Evolutionary conservation across 2,888 invertebrate species (phyloP).

Genomic region (Chrysodeixis includens): DNA sequence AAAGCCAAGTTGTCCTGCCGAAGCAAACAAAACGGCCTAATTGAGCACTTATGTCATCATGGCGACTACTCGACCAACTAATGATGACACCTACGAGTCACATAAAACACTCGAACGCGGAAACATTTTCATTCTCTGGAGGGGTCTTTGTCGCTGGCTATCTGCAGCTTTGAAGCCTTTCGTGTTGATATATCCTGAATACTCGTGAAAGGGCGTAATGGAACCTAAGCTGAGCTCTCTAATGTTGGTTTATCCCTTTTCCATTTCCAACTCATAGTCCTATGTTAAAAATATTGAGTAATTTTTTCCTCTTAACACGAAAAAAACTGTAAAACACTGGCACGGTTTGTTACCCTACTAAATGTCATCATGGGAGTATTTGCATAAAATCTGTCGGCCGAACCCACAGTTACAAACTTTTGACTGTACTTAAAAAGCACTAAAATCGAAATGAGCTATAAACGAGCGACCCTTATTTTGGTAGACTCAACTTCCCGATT

Average conservation of each 20-base stretch:
- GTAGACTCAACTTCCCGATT: conserved; percentile 46
- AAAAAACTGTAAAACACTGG: conserved; percentile 72
- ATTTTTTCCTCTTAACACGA: conserved; percentile 20
- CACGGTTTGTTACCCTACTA: conserved; percentile 80
- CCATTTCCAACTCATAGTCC: too few relatives aligned
- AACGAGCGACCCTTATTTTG: conserved; percentile 77
- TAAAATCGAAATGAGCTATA: conserved; percentile 84
- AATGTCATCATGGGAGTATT: conserved; percentile 79
- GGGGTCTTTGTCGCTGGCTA: conserved; percentile 34
- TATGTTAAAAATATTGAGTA: too few relatives aligned
- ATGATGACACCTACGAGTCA: conserved; percentile 25
- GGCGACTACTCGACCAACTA: conserved; percentile 43
- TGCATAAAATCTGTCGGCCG: conserved; percentile 83
- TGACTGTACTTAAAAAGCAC: conserved; percentile 80
- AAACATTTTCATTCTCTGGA: conserved; percentile 21
- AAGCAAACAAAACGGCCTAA: conserved; percentile 68
- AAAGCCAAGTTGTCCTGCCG: conserved; percentile 53
- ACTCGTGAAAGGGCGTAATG: conserved; percentile 36
- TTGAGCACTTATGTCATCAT: conserved; percentile 68
- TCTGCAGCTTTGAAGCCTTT: conserved; percentile 55
- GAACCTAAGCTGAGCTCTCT: conserved; percentile 17
- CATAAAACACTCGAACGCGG: conserved; percentile 17
- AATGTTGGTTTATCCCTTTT: conserved; percentile 15
- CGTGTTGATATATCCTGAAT: conserved; percentile 58
- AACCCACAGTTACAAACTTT: conserved; percentile 79